phyloP scores from a whole-genome alignment of 2,888 invertebrate genomes.

The Mimachlamys varia region DNA sequence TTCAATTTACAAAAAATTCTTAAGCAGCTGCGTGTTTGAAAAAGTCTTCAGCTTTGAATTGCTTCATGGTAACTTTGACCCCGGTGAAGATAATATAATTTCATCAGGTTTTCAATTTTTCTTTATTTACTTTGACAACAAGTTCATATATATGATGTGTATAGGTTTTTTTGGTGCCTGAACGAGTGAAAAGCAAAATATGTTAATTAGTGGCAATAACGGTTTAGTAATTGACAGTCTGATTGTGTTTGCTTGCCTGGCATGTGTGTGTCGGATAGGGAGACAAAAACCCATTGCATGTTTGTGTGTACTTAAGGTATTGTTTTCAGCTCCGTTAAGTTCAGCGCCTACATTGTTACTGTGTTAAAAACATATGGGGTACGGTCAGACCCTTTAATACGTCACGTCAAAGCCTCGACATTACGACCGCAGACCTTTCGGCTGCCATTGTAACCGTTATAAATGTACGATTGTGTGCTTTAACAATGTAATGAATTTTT shows the following conservation, averaged over 20 bases:
- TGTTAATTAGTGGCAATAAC: slow-evolving; percentile 7
- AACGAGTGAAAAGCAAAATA: neutral
- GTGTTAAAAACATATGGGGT: neutral
- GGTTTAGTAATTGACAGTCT: slow-evolving; percentile 6
- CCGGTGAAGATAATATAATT: neutral
- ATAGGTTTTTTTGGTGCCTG: neutral
- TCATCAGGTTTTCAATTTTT: neutral
- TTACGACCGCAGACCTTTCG: neutral
- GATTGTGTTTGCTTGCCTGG: neutral
- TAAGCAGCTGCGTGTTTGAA: neutral
- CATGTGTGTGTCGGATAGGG: neutral
- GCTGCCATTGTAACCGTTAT: neutral
- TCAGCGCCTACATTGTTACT: neutral
- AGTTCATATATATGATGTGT: neutral
- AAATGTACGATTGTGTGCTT: neutral
- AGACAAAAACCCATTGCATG: slow-evolving; percentile 8
- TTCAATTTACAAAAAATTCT: neutral
- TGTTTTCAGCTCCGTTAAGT: neutral
- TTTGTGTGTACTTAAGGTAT: neutral
- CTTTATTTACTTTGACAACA: neutral
- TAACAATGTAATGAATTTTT: slow-evolving; percentile 10
- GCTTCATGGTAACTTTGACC: neutral
- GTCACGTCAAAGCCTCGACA: neutral
- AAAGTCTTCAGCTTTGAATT: neutral
- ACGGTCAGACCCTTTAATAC: neutral